These are phyloP conservation scores for Sinohyriopsis cumingii DNA, from an alignment of 2,888 invertebrate genomes.

Conservation along the genomic window DNA sequence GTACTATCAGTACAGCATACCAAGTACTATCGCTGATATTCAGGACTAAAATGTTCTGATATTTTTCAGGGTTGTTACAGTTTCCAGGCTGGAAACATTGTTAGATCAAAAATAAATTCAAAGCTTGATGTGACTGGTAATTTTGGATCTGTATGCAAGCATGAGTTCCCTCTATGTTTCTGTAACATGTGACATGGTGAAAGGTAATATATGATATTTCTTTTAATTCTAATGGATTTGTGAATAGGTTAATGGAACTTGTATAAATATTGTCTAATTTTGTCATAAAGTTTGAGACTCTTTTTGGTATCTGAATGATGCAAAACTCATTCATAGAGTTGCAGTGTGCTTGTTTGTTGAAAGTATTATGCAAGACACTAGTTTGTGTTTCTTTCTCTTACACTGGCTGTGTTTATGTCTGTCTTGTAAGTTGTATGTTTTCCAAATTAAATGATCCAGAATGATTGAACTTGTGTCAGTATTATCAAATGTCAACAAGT, in stretches of 20 bases:
- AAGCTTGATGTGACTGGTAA: slow-evolving; percentile 9
- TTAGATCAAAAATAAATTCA: slow-evolving; percentile 7
- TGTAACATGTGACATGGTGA: slow-evolving; percentile 4
- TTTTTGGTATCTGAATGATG: no score
- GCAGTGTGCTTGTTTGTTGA: background rate
- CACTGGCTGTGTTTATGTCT: no score
- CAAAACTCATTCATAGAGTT: background rate
- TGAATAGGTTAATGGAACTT: background rate
- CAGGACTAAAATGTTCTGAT: background rate
- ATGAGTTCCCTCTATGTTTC: slow-evolving; percentile 3
- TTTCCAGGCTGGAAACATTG: slow-evolving; percentile 6
- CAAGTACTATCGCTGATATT: no score
- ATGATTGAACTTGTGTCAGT: no score
- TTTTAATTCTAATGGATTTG: background rate
- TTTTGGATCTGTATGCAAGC: slow-evolving; percentile 11
- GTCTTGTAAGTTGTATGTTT: no score
- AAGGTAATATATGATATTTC: slow-evolving; percentile 1
- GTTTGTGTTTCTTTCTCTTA: no score
- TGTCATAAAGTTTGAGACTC: no score
- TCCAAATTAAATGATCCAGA: no score
- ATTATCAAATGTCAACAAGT: no score
- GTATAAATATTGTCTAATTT: background rate
- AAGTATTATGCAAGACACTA: no score
- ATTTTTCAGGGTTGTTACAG: slow-evolving; percentile 7
- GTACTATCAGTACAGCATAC: no score